Evolutionary conservation across 2,797 vertebrate genomes (phyloP), one percentile per base, ranked within the genome.

Genomic region (Halcyon leucocephala): DNA sequence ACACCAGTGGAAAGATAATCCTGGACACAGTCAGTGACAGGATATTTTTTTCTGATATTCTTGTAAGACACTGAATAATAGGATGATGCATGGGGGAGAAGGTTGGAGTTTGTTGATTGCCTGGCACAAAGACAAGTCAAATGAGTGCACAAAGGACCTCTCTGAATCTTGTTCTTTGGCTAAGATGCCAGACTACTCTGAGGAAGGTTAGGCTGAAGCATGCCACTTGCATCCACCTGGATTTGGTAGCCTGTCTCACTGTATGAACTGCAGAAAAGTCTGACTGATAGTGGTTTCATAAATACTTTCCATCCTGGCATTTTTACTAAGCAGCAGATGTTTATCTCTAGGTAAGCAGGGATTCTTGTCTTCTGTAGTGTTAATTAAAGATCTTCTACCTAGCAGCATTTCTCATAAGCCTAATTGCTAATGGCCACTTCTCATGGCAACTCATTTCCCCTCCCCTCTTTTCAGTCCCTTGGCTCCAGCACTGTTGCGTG

Each of bases 1-100:
- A 60, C 70, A 31, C 10, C 12, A 74, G 17, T 2, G 4, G 39
- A 60, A 76, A 55, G 29, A 49, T 35, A 87, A 80, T 62, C 29
- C 21, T 46, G 9, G 42, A 29, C 26, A 26, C 25, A 29, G 37
- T 35, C n/a, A 55, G 25, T 57, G 28, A 31, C 18, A 29, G 28
- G 25, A 22, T 33, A 28, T n/a, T 72, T 67, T 67, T 77, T 78
- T 51, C 21, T 46, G 9, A 33, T 72, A 39, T 42, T 79, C 19
- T 76, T 76, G 37, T 8, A 48, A 71, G 57, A 55, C 16, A 17
- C 39, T 57, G 46, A 46, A 46, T 51, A 73, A 58, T 21, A 48
- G 31, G 8, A 10, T 60, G 49, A 42, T 78, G 31, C 0, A 0
- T 41, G 15, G 3, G 14, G 15, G 25, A 46, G 28, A 51, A 29